Evolutionary conservation across 2,888 invertebrate species (phyloP).

Genomic region (Philonicus albiceps): DNA sequence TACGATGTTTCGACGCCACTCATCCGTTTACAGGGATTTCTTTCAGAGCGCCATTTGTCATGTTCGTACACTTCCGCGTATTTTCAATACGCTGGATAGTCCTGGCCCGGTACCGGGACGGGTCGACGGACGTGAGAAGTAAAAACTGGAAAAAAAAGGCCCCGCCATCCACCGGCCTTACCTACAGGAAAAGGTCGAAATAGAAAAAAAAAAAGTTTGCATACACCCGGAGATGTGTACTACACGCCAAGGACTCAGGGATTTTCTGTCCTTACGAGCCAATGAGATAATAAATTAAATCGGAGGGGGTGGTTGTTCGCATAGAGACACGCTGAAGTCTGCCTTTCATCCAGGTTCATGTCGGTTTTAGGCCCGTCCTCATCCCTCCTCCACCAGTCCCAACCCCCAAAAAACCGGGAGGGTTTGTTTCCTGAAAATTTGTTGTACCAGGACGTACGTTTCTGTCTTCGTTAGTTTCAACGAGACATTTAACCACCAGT

Average conservation of each 20-base stretch:
- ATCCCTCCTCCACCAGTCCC: not conserved
- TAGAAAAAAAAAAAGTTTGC: conserved; percentile 28
- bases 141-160: conserved; percentile 12
- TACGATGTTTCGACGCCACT: conserved; percentile 45
- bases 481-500: not conserved
- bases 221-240: not conserved
- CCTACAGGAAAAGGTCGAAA: not conserved
- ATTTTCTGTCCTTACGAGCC: conserved; percentile 29
- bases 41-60: conserved; percentile 39
- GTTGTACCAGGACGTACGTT: not conserved
- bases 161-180: not conserved
- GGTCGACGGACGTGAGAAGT: not conserved
- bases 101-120: not conserved
- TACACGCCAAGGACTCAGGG: not conserved
- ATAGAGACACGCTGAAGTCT: conserved; percentile 24
- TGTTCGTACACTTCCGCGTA: conserved; percentile 33
- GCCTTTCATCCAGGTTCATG: not conserved
- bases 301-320: conserved; percentile 5
- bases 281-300: conserved; percentile 38
- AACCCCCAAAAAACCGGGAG: not conserved
- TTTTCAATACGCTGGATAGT: conserved; percentile 31
- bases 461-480: not conserved
- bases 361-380: not conserved
- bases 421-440: not conserved
- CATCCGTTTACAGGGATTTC: conserved; percentile 44